Evolutionary conservation across 2,888 invertebrate species (phyloP).

Genomic region (Lepidonotus clava): DNA sequence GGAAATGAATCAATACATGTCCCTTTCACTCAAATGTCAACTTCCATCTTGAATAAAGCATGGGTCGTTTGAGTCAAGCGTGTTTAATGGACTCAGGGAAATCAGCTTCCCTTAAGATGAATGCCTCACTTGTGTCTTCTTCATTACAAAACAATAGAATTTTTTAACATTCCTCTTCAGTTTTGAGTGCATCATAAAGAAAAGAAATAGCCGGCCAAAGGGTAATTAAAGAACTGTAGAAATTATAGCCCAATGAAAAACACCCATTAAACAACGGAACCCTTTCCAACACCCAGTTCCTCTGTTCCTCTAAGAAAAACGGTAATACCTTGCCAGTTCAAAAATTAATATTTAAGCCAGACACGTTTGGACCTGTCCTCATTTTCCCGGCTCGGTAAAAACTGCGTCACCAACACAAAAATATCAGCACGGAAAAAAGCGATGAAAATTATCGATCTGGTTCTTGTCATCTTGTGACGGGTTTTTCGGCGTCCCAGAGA

Average conservation of each 20-base stretch:
- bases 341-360: constrained; percentile 24
- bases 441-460: constrained; percentile 14
- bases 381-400: background rate
- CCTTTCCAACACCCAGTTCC: background rate
- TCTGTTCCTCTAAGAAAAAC: background rate
- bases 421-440: background rate
- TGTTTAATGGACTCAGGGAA: background rate
- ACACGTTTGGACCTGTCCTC: background rate
- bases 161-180: background rate
- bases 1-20: background rate
- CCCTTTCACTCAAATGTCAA: background rate
- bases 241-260: constrained; percentile 15
- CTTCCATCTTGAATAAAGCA: background rate
- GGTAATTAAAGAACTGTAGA: constrained; percentile 31
- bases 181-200: background rate
- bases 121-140: background rate
- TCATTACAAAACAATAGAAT: background rate
- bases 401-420: background rate
- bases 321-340: constrained; percentile 7
- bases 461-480: background rate
- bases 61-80: background rate
- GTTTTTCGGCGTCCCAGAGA: background rate
- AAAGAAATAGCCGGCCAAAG: background rate
- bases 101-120: background rate
- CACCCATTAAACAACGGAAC: background rate